Evolutionary conservation across 2,888 invertebrate species (phyloP), one percentile per base, ranked within the genome.

Genomic region (Syrphus vitripennis): DNA sequence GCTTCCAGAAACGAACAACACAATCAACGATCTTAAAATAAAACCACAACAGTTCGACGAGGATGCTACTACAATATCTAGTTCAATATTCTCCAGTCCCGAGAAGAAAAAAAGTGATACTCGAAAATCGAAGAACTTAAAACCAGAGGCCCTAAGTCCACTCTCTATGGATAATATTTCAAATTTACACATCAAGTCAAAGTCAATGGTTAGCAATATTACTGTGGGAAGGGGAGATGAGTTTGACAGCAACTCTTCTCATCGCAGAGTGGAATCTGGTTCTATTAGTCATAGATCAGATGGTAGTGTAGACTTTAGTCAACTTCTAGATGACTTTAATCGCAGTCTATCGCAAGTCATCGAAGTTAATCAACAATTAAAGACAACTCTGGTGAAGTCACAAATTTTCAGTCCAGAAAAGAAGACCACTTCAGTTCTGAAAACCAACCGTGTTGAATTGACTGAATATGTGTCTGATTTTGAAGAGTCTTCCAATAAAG

Each of bases 291-390:
- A 75, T 3, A 77, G 83, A 16, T 83, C 77, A 9, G 79, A 82
- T 7, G 83, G 34, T 0, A 79, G 84, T 48, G 81, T 88, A 6
- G 86, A 90, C 37, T 89, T 90, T 31, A 89, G 88, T 45, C 88
- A 90, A 72, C 87, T 91, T 5, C 82, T 91, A 12, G 88, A 89
- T 42, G 90, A 90, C 67, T 91, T 91, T 42, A 91, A 91, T 87
- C 89, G 90, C 48, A 91, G 90, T 70, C 87, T 91, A 1, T 89
- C 90, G 1, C 90, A 91, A 70, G 91, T 90, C 0, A 90, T 91
- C 69, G 88, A 90, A 83, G 91, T 90, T 0, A 90, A 91, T 87
- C 89, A 91, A 53, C 89, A 90, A 61, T 67, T 91, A 4, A 90
- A 90, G 83, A 86, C 81, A 21, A 89, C 89, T 0, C 81, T 90